Evolutionary conservation across 1,140 invertebrate genomes (phyloP).

Genomic region (Cardiocondyla obscurior): DNA sequence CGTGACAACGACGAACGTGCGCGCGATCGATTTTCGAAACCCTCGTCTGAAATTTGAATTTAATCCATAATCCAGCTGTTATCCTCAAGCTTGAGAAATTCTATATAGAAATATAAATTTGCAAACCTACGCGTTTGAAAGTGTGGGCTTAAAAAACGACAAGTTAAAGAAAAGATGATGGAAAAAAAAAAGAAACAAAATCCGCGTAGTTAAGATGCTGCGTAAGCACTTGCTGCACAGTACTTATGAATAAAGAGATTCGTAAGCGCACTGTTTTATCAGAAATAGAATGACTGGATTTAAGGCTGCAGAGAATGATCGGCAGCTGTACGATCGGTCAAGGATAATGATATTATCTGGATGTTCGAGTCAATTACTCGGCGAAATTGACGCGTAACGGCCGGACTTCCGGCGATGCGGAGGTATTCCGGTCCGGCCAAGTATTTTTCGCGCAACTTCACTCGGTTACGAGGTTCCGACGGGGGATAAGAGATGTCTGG

Average conservation of each 20-base stretch:
- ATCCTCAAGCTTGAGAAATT: not conserved
- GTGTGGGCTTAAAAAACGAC: not conserved
- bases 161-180: not conserved
- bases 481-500: constrained; percentile 65
- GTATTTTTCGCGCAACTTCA: constrained; percentile 32
- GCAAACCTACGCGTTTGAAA: not conserved
- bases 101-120: not conserved
- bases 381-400: constrained; percentile 57
- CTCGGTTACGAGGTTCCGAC: constrained; percentile 53
- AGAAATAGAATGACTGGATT: not conserved
- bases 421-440: not conserved
- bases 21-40: not conserved
- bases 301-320: not conserved
- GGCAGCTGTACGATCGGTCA: constrained; percentile 33
- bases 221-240: not conserved
- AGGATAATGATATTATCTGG: constrained; percentile 37
- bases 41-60: not conserved
- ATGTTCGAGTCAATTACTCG: constrained; percentile 54
- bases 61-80: not conserved
- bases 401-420: constrained; percentile 28
- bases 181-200: no score
- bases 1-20: not conserved
- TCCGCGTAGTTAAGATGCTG: not conserved
- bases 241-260: not conserved
- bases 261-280: not conserved